These are phyloP conservation scores for Oscheius sp. DNA, from an alignment of 2,888 invertebrate genomes.

Conservation along the genomic window DNA sequence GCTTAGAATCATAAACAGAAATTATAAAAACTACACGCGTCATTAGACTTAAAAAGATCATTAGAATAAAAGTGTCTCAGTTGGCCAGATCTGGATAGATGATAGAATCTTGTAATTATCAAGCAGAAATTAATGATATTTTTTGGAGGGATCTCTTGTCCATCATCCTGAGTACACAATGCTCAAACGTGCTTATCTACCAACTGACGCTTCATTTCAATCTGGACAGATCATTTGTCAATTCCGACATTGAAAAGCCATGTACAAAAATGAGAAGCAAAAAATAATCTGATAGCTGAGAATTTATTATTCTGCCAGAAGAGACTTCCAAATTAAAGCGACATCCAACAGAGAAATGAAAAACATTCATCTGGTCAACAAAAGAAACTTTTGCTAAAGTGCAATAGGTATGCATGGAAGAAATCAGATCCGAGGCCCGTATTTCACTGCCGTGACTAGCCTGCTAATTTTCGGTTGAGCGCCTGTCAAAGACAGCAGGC, in stretches of 20 bases:
- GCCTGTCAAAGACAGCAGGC: conserved; percentile 15
- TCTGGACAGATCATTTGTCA: conserved; percentile 20
- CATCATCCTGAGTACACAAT: conserved; percentile 18
- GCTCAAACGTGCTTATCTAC: neutral
- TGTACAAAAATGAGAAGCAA: neutral
- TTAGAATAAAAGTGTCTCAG: no score
- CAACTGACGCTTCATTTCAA: conserved; percentile 13
- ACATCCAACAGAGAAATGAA: neutral
- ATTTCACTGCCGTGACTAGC: no score
- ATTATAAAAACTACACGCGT: no score
- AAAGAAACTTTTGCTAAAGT: neutral
- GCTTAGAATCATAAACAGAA: no score
- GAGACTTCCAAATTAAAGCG: neutral
- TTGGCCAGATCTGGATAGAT: no score
- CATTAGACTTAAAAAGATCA: no score
- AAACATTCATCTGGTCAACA: no score
- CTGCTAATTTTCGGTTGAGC: conserved; percentile 1
- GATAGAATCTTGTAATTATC: no score
- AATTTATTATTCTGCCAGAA: neutral
- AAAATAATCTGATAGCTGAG: neutral
- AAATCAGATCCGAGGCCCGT: neutral
- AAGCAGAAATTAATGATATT: no score
- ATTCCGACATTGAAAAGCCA: neutral
- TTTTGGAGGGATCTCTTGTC: neutral
- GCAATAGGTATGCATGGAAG: neutral